Percentiles rank a stretch among this genome's conserved stretches.
These are phyloP conservation scores for Characodon lateralis DNA, from an alignment of 2,797 vertebrate species.

Conservation along the genomic window DNA sequence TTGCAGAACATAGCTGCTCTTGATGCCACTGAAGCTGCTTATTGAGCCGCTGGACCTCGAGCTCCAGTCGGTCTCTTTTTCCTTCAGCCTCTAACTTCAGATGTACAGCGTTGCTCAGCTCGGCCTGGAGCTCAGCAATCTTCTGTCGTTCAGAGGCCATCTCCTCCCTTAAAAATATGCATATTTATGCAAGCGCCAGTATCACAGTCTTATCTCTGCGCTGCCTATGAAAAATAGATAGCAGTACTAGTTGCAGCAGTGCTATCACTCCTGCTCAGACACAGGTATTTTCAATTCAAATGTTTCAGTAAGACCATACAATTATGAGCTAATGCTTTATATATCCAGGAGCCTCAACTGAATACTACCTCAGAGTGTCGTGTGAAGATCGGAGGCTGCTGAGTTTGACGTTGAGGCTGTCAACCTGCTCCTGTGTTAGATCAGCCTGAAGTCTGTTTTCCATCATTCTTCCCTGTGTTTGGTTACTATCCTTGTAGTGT, in stretches of 20 bases:
- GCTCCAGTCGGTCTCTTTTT: conserved; percentile 63
- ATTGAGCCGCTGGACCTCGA: conserved; percentile 65
- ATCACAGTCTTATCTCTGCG: not conserved
- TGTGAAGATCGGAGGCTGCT: conserved; percentile 77
- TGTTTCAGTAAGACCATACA: conserved; percentile 2
- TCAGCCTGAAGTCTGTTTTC: conserved; percentile 77
- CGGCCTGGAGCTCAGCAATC: conserved; percentile 69
- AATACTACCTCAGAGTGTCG: conserved; percentile 78
- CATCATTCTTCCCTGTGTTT: conserved; percentile 72
- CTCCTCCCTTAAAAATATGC: conserved; percentile 69
- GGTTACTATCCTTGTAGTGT: conserved; percentile 46
- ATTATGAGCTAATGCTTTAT: conserved; percentile 26
- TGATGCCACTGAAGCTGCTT: conserved; percentile 66
- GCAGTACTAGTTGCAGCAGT: not conserved
- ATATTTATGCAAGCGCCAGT: conserved; percentile 24
- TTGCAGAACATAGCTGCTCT: conserved; percentile 60
- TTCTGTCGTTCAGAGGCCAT: conserved; percentile 69
- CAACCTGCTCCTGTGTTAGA: conserved; percentile 73
- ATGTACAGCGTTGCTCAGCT: conserved; percentile 65
- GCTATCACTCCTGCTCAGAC: conserved; percentile 2
- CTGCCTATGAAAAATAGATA: not conserved
- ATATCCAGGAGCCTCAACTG: conserved; percentile 46
- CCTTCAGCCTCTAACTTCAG: conserved; percentile 68
- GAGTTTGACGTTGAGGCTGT: conserved; percentile 75
- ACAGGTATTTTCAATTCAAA: conserved; percentile 5